These are phyloP conservation scores for Cataglyphis cursor DNA, from an alignment of 2,888 invertebrate genomes.

Conservation along the genomic window DNA sequence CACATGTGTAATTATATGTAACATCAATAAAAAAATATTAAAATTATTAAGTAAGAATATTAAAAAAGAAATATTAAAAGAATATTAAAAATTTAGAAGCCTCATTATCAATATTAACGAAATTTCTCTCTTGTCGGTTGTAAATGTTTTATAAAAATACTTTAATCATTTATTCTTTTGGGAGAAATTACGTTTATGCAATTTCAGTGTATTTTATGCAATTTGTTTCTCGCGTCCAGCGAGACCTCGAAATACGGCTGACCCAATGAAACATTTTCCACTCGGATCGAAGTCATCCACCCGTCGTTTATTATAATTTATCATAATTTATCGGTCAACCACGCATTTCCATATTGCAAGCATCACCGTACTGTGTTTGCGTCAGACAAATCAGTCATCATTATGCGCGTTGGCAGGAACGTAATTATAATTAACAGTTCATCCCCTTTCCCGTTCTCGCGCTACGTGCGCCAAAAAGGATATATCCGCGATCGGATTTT, in stretches of 20 bases:
- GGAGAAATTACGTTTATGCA: not conserved
- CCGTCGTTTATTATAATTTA: constrained; percentile 78
- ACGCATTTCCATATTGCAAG: constrained; percentile 74
- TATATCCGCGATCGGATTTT: constrained; percentile 48
- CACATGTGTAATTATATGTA: not conserved
- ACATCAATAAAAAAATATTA: not conserved
- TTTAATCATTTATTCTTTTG: not conserved
- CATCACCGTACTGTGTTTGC: constrained; percentile 61
- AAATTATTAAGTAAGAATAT: not conserved
- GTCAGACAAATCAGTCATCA: constrained; percentile 79
- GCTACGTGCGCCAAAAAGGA: constrained; percentile 59
- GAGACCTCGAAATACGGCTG: constrained; percentile 41
- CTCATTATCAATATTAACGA: not conserved
- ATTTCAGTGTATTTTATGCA: constrained; percentile 6
- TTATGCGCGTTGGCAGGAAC: constrained; percentile 74
- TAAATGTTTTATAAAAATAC: not conserved
- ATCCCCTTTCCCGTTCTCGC: constrained; percentile 62
- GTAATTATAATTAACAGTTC: constrained; percentile 82
- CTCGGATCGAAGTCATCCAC: constrained; percentile 54
- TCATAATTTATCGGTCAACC: constrained; percentile 70
- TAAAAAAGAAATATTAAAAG: too few relatives aligned
- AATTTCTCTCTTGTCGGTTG: not conserved
- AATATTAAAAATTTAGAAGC: not conserved
- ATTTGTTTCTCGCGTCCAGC: constrained; percentile 45
- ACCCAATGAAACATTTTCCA: constrained; percentile 57